Base-by-base conservation (phyloP, 2,888 invertebrate species). In the Drosophila melanocephala region DNA sequence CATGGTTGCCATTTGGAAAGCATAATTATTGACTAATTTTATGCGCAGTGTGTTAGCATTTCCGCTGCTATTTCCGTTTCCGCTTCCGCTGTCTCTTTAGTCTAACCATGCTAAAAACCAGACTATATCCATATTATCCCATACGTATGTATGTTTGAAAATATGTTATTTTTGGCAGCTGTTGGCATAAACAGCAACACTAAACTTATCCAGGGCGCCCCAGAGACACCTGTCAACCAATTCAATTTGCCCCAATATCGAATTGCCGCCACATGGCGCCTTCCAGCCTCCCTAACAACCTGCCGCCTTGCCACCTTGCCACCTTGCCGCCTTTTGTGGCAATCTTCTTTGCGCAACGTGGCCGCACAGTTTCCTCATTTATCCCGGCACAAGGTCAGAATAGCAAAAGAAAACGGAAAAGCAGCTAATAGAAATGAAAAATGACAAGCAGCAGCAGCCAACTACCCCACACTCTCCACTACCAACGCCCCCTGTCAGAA, bases 1-100 rank as follows among this genome's bases (percentile, higher is more conserved):
- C 22, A 7, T 37, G 39, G 10, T 33, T 51, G 35, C 19, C 33
- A 44, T 75, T 50, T 56, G 60, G 59, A 73, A 70, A 75, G 81
- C 75, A 85, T 86, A 86, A 87, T 86, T 86, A 86, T 72, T 58
- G 64, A 62, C 81, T 83, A 79, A 87, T 83, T 85, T 79, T 67
- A 70, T 68, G 79, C 86, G 62, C 79, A 75, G 79, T 79, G 81
- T 81, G 75, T 71, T 70, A 69, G 57, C 77, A 66, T 73, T 63
- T 76, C 70, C 79, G 69, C 60, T 67, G 69, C 56, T 70, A 63
- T 62, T 79, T 69, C 59, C 57, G 53, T 16, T 81, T 67, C 59
- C 57, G 51, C 14, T 72, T 72, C 75, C 75, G 77, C 55, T 33
- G 6, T 19, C 56, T 56, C 50, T 50, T 57, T 52, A 51, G 28